Conservation (phyloP, 2,888 invertebrate genomes). For the Caenorhabditis wallacei region DNA sequence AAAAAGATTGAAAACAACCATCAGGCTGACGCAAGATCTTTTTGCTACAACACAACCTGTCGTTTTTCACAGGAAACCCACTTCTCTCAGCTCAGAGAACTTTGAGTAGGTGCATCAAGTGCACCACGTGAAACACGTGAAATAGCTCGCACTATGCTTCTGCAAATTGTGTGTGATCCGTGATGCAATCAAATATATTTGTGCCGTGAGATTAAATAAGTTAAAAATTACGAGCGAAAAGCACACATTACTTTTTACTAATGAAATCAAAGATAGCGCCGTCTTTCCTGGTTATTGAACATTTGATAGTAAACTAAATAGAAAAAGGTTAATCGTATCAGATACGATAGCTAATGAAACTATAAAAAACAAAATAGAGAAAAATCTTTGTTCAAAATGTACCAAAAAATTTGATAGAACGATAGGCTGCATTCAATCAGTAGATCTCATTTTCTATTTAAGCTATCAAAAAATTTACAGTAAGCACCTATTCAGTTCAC, state of each 20-base stretch:
- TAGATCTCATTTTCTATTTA: no score
- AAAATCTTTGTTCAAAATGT: no score
- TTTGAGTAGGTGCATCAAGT: constrained; percentile 34
- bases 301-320: no score
- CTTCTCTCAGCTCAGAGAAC: constrained; percentile 14
- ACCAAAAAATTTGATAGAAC: no score
- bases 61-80: constrained; percentile 31
- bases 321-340: no score
- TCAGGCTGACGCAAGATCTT: constrained; percentile 48
- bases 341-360: no score
- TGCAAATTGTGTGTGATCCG: constrained; percentile 36
- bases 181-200: constrained; percentile 44
- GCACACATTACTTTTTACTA: constrained; percentile 22
- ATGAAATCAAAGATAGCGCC: background rate
- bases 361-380: no score
- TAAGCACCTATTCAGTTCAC: no score
- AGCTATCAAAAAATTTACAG: no score
- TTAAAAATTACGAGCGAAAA: background rate
- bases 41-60: constrained; percentile 7
- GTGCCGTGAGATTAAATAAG: constrained; percentile 10
- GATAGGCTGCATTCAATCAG: no score
- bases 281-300: background rate
- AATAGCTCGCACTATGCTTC: constrained; percentile 36
- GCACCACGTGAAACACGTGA: constrained; percentile 58
- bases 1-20: constrained; percentile 26